A percentile compares a stretch with the other conserved stretches of the same genome.
These are phyloP conservation scores for Gobius niger DNA, from an alignment of 2,113 vertebrate species.

Conservation along the genomic window DNA sequence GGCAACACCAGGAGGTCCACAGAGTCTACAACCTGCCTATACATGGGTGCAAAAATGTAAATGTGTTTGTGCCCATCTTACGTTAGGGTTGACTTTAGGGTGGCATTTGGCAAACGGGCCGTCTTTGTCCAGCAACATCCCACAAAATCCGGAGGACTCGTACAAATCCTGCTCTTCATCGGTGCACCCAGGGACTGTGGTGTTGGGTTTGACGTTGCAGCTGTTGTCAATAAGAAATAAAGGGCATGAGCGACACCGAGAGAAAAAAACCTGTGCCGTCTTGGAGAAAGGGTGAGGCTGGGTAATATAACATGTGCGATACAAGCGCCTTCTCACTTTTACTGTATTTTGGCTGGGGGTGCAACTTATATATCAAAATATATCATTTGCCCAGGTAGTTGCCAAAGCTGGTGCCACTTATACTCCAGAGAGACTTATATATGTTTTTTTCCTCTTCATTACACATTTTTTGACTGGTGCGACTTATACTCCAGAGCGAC, in stretches of 20 bases:
- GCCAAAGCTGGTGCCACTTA: too few species aligned
- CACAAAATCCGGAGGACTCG: constrained; percentile 72
- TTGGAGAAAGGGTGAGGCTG: not conserved
- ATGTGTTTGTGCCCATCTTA: constrained; percentile 32
- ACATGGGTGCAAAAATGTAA: not conserved
- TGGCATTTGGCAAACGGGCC: constrained; percentile 68
- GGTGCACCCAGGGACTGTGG: constrained; percentile 64
- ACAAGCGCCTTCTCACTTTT: too few species aligned
- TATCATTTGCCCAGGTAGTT: too few species aligned
- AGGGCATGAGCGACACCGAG: not conserved
- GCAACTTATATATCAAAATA: too few species aligned
- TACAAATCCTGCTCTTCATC: constrained; percentile 67
- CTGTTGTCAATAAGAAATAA: constrained; percentile 40
- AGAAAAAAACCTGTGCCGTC: not conserved
- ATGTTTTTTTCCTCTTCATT: too few species aligned
- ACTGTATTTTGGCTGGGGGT: too few species aligned
- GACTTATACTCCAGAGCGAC: too few species aligned
- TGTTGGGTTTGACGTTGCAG: constrained; percentile 69
- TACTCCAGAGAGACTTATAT: too few species aligned
- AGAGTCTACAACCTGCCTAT: too few species aligned
- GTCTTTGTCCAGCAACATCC: constrained; percentile 63
- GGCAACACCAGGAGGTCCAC: too few species aligned
- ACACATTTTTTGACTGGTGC: too few species aligned
- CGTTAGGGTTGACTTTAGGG: constrained; percentile 67
- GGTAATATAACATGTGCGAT: too few species aligned